phyloP scores from a whole-genome alignment of 1,140 invertebrate genomes.

The Saccostrea cuccullata region DNA sequence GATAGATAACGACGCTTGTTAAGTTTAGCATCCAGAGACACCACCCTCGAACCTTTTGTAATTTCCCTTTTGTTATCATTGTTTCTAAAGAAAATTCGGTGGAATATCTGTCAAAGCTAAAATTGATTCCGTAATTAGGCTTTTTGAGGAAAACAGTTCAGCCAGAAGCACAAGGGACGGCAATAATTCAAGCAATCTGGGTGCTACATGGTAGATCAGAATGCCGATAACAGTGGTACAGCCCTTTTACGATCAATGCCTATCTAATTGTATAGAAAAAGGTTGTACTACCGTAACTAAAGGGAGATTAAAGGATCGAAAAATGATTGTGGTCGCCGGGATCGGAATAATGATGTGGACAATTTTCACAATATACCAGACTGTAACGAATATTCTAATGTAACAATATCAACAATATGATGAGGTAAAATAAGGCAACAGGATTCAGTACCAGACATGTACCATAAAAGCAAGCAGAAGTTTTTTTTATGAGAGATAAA shows the following conservation, averaged over 20 bases:
- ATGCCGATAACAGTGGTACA: not conserved
- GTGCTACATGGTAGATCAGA: not conserved
- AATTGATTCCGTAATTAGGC: conserved; percentile 9
- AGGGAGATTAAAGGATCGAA: not conserved
- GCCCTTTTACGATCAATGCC: not conserved
- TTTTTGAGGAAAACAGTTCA: not conserved
- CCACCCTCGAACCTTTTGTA: not conserved
- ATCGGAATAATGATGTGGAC: not conserved
- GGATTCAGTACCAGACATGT: too few relatives aligned
- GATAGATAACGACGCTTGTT: too few relatives aligned
- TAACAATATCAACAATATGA: too few relatives aligned
- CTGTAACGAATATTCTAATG: too few relatives aligned
- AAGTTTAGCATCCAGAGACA: not conserved
- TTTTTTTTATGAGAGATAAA: too few relatives aligned
- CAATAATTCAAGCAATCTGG: not conserved
- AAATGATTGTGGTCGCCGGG: not conserved
- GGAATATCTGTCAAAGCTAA: not conserved
- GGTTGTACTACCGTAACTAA: conserved; percentile 2
- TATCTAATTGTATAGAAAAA: not conserved
- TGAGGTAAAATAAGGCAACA: too few relatives aligned
- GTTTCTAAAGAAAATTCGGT: not conserved
- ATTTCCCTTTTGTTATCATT: not conserved
- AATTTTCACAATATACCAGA: not conserved
- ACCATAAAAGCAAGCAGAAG: too few relatives aligned
- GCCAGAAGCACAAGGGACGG: not conserved